Conservation (phyloP, 2,797 vertebrate genomes). For the Mormyrus hasselquistii region DNA sequence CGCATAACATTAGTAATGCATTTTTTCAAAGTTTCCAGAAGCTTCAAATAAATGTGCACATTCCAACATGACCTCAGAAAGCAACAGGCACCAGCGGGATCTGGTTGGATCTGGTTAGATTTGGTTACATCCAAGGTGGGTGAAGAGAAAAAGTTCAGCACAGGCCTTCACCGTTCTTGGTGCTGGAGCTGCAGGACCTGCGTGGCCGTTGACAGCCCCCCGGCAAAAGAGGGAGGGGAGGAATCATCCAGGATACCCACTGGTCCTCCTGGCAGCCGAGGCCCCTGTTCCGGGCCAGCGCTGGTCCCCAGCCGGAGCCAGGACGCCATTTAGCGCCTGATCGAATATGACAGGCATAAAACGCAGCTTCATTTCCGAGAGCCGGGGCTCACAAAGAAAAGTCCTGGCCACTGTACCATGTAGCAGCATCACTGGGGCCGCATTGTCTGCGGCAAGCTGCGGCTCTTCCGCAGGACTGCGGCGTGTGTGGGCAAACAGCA, state of each 20-base stretch:
- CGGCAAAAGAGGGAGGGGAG: conserved; percentile 34
- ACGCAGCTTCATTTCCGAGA: conserved; percentile 45
- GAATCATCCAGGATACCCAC: conserved; percentile 48
- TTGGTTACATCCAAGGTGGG: background rate
- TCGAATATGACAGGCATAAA: conserved; percentile 70
- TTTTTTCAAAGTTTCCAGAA: background rate
- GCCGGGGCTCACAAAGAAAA: conserved; percentile 20
- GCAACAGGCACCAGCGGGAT: conserved; percentile 25
- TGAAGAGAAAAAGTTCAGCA: background rate
- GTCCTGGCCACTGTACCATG: background rate
- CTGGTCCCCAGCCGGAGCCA: conserved; percentile 48
- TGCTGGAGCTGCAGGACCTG: conserved; percentile 38
- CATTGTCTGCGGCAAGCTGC: conserved; percentile 13
- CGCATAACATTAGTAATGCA: background rate
- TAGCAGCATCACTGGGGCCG: background rate
- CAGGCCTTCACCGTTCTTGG: conserved; percentile 38
- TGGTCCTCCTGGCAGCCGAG: conserved; percentile 56
- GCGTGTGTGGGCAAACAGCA: background rate
- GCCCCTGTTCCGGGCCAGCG: conserved; percentile 49
- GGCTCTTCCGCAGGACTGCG: background rate
- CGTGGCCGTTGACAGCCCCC: conserved; percentile 26
- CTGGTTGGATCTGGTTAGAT: background rate
- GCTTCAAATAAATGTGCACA: background rate
- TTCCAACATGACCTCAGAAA: conserved; percentile 11
- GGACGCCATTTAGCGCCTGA: conserved; percentile 56